Evolutionary conservation across 2,113 vertebrate genomes (phyloP), one percentile per base, ranked within the genome.

Genomic region (Aspiorhynchus laticeps): DNA sequence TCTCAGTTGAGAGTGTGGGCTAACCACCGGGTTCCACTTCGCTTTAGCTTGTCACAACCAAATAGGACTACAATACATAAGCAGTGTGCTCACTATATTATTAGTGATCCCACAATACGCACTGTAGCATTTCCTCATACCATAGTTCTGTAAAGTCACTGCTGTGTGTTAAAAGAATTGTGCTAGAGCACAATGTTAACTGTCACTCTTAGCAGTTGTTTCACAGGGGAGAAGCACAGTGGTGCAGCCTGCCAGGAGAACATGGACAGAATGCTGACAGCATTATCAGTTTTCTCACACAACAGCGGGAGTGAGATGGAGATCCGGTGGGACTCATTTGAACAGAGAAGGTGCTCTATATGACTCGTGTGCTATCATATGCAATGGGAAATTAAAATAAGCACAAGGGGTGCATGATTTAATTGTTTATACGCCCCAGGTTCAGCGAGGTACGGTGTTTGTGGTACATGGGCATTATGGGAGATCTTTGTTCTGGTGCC

Each of bases 181-280:
- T 56, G 43, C 65, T 26, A 8, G n/a, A 56, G 83, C 63, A 80
- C 85, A 80, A 73, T 80, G 86, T 83, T 76, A 83, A 67, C 80
- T 86, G 84, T 86, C 80, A 85, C 46, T 78, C n/a, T 63, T n/a
- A 83, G 77, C 87, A 82, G 71, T 85, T 33, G 48, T 85, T 81
- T 28, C 82, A 26, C 67, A 79, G 31, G 67, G 80, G 67, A 89
- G 48, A 69, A 85, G 51, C 71, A 76, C 46, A 56, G 31, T 17
- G 24, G 21, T 51, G 53, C 19, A 7, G 43, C 31, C 46, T 7
- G 46, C 43, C 61, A 36, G 80, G 41, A 83, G 59, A 80, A 31
- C 51, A 41, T 51, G 51, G 36, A 74, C 80, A 82, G 75, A 83
- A 76, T 56, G 61, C 83, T 85, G 80, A 80, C 53, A 83, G 79